Evolutionary conservation across 1,140 invertebrate species (phyloP).

Genomic region (Helicoverpa zea): DNA sequence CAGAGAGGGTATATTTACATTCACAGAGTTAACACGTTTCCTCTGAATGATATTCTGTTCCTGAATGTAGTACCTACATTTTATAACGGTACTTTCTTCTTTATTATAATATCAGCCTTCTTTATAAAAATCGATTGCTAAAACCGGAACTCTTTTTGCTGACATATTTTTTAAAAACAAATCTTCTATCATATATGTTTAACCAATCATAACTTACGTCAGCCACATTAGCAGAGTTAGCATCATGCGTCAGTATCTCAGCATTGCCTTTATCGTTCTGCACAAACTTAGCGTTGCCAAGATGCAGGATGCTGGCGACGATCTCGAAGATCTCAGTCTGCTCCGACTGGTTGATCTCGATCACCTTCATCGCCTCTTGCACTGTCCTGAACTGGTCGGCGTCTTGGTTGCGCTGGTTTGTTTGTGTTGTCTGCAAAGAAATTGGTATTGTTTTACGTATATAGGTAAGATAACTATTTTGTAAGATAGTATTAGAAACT

Average conservation of each 20-base stretch:
- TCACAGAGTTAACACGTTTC: too few relatives aligned
- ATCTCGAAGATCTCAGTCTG: constrained; percentile 93
- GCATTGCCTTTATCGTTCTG: constrained; percentile 90
- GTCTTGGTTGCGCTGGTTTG: constrained; percentile 87
- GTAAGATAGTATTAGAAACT: background rate
- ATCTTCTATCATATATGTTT: background rate
- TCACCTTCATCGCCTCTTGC: constrained; percentile 89
- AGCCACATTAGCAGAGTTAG: constrained; percentile 87
- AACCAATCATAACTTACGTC: constrained; percentile 76
- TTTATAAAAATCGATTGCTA: too few relatives aligned
- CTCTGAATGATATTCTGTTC: too few relatives aligned
- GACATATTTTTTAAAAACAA: too few relatives aligned
- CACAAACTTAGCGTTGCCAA: constrained; percentile 92
- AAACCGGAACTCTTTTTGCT: too few relatives aligned
- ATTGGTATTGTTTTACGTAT: constrained; percentile 21
- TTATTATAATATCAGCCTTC: too few relatives aligned
- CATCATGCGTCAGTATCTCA: constrained; percentile 88
- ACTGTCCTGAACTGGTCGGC: constrained; percentile 89
- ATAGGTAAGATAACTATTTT: background rate
- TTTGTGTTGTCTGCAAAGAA: constrained; percentile 74
- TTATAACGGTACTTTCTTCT: too few relatives aligned
- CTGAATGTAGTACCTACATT: too few relatives aligned
- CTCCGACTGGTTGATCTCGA: constrained; percentile 90
- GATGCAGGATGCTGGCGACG: constrained; percentile 92
- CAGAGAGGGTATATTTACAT: too few relatives aligned